Conservation (phyloP, 1,140 invertebrate genomes). For the Steinernema feltiae region DNA sequence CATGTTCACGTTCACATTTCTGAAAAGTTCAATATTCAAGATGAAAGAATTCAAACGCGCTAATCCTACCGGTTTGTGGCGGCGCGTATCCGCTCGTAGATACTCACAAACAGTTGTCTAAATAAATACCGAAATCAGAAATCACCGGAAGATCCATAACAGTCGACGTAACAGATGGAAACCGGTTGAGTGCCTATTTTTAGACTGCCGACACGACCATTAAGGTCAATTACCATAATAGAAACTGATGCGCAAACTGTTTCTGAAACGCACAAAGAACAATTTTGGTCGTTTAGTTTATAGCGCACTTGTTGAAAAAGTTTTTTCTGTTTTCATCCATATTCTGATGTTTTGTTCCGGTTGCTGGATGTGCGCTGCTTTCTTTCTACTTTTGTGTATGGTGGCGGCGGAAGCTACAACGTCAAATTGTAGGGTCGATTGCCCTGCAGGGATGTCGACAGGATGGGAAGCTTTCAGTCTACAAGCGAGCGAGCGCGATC, state of each 20-base stretch:
- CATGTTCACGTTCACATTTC: too few relatives aligned
- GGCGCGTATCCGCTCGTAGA: constrained; percentile 89
- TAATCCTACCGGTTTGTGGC: constrained; percentile 71
- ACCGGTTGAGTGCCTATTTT: not conserved
- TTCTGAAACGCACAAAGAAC: constrained; percentile 61
- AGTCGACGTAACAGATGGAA: not conserved
- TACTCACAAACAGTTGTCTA: constrained; percentile 68
- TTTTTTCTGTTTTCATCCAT: too few relatives aligned
- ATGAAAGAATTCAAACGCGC: not conserved
- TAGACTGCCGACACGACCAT: not conserved
- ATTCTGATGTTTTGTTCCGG: too few relatives aligned
- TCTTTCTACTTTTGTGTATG: too few relatives aligned
- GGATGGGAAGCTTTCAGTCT: not conserved
- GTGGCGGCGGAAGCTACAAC: too few relatives aligned
- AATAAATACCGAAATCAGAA: constrained; percentile 17
- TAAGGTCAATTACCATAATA: not conserved
- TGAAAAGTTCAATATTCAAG: constrained; percentile 37
- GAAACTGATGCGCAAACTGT: constrained; percentile 56
- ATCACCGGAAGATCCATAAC: not conserved
- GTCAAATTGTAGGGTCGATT: not conserved
- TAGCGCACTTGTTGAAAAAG: constrained; percentile 83
- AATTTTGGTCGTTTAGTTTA: not conserved
- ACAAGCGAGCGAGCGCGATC: too few relatives aligned
- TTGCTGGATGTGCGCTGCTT: too few relatives aligned
- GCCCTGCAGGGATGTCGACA: not conserved